Base-by-base conservation (phyloP, 2,888 invertebrate genomes). In the Hydriomena furcata region DNA sequence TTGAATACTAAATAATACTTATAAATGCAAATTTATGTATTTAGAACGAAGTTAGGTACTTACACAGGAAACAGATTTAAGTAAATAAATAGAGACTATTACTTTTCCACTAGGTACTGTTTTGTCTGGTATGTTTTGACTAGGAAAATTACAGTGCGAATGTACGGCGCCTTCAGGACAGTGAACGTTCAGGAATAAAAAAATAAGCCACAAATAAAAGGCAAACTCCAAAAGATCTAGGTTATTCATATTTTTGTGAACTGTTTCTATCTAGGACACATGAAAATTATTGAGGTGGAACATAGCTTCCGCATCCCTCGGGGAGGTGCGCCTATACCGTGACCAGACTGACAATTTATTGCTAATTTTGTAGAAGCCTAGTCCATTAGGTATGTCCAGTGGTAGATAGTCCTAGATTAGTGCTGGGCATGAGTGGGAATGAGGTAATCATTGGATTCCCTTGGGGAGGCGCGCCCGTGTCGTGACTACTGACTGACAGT, bases 361-460 rank as follows among this genome's bases (percentile, higher is more conserved):
- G 31, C 31, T 31, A 28, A 11, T 31, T 13, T 31, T 31, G 13
- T 12, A 31, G 13, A 13, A 42, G 32, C 17, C 17, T 17, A 17
- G n/a, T 17, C 17, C 17, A 17, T 17, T 17, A 17, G n/a, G n/a
- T n/a, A 20, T 24, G 35, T 37, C 31, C 10, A 28, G 23, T 32
- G 23, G 13, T 23, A 31, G 28, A 21, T 30, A 34, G n/a, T 12
- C 24, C 31, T 37, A 37, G 28, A n/a, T 20, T 13, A 7, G 10
- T 21, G 13, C 11, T 24, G 21, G 7, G 13, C 31, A 58, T 68
- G 60, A 63, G 69, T 69, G 67, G 71, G 77, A 78, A 82, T 80
- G 76, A 81, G 70, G 75, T 84, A 84, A 84, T 84, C 60, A 81
- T 30, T 60, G 58, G 65, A 71, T 82, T 84, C 82, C 82, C 79